Percentiles rank a stretch among this genome's conserved stretches.
phyloP scores from a whole-genome alignment of 1,140 invertebrate species.

The Drosophila lacertosa region DNA sequence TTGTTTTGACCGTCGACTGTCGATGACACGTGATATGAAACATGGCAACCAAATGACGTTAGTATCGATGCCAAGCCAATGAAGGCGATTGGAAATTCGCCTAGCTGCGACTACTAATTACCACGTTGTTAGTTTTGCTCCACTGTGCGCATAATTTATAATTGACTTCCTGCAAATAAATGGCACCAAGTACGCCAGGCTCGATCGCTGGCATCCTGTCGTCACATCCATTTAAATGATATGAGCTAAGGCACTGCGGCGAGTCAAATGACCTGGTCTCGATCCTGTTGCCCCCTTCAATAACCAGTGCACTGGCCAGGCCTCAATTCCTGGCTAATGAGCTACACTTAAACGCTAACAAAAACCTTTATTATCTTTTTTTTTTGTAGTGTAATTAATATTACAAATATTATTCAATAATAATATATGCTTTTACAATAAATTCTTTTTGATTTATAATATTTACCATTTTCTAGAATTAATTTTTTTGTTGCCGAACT shows the following conservation, averaged over 20 bases:
- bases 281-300: neutral
- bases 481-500: too few species aligned
- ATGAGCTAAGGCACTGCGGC: conserved; percentile 15
- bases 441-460: too few species aligned
- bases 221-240: conserved; percentile 70
- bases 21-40: conserved; percentile 27
- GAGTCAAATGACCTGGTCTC: conserved; percentile 42
- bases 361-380: neutral
- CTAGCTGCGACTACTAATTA: neutral
- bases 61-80: neutral
- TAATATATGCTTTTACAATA: too few species aligned
- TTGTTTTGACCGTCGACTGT: conserved; percentile 57
- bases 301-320: neutral
- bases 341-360: neutral
- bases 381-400: too few species aligned
- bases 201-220: conserved; percentile 63
- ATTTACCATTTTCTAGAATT: too few species aligned
- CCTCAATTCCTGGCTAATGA: neutral
- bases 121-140: conserved; percentile 18
- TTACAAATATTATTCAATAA: too few species aligned
- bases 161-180: conserved; percentile 61
- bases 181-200: conserved; percentile 36
- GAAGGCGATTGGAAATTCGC: too few species aligned
- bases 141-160: conserved; percentile 51
- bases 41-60: conserved; percentile 11